Evolutionary conservation across 2,888 invertebrate species (phyloP).

Genomic region (Chirona hameri): DNA sequence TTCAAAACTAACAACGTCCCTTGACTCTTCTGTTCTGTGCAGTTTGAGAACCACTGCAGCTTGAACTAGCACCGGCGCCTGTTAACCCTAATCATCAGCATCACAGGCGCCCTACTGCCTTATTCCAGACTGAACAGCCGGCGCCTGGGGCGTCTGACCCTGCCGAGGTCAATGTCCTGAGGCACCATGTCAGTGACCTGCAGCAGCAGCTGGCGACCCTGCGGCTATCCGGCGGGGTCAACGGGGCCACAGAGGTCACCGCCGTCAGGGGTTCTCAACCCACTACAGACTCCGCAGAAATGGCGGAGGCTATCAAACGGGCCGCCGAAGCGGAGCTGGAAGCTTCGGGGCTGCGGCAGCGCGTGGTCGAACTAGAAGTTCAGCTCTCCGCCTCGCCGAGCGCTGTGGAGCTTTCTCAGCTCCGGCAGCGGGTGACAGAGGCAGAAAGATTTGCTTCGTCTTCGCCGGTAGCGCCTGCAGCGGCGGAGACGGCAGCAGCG

Average conservation of each 20-base stretch:
- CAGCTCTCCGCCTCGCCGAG: neutral
- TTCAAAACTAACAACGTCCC: no score
- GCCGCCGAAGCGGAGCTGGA: constrained; percentile 11
- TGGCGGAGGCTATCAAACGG: constrained; percentile 30
- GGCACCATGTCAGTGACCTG: neutral
- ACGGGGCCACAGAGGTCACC: neutral
- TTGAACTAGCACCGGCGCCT: no score
- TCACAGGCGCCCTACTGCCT: no score
- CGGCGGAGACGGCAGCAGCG: constrained; percentile 30
- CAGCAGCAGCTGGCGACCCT: neutral
- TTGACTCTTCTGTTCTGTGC: no score
- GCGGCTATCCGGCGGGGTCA: neutral
- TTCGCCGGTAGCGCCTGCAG: neutral
- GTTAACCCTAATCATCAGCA: no score
- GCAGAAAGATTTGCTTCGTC: no score
- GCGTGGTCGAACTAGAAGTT: constrained; percentile 31
- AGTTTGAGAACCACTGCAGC: no score
- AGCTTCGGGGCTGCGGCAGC: constrained; percentile 31
- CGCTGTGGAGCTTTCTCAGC: no score
- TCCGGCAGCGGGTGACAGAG: no score
- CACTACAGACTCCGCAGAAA: neutral
- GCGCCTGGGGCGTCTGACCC: neutral
- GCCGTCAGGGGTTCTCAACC: neutral
- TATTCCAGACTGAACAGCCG: neutral
- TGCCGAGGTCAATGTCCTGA: neutral